These are phyloP conservation scores for Salmo trutta DNA, from an alignment of 2,797 vertebrate genomes.

Conservation along the genomic window DNA sequence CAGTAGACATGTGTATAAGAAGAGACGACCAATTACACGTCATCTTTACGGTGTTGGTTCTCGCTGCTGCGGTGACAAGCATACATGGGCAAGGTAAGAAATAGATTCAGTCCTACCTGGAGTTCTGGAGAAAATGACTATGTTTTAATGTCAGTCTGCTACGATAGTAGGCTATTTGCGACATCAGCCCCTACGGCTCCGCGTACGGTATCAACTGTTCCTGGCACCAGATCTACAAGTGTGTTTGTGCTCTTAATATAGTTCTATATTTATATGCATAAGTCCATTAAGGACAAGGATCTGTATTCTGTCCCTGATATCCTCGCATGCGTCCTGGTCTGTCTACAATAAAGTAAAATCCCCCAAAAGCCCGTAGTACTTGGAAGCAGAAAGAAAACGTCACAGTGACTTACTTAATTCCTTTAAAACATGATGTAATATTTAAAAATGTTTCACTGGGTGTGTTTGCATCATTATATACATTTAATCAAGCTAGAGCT, in stretches of 20 bases:
- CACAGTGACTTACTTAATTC: not conserved
- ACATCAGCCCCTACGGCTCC: not conserved
- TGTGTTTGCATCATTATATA: not conserved
- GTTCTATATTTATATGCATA: not conserved
- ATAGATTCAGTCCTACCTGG: slow-evolving; percentile 32
- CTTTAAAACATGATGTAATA: not conserved
- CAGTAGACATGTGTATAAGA: slow-evolving; percentile 68
- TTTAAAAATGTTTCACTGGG: not conserved
- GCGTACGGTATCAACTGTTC: slow-evolving; percentile 19
- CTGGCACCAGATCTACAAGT: slow-evolving; percentile 58
- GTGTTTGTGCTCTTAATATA: not conserved
- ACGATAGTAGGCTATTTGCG: no score
- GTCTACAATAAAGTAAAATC: not conserved
- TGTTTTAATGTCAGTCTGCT: slow-evolving; percentile 33
- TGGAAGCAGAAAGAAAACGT: not conserved
- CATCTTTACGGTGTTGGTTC: slow-evolving; percentile 62
- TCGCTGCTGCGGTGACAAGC: slow-evolving; percentile 53
- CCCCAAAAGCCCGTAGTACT: not conserved
- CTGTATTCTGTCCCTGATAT: not conserved
- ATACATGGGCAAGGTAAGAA: slow-evolving; percentile 76
- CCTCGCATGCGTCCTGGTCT: not conserved
- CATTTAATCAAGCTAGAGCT: not conserved
- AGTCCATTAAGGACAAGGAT: not conserved
- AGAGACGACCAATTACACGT: slow-evolving; percentile 55
- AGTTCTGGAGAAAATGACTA: slow-evolving; percentile 45